Base-by-base conservation (phyloP, 1,140 invertebrate species). In the Drosophila sulfurigaster region DNA sequence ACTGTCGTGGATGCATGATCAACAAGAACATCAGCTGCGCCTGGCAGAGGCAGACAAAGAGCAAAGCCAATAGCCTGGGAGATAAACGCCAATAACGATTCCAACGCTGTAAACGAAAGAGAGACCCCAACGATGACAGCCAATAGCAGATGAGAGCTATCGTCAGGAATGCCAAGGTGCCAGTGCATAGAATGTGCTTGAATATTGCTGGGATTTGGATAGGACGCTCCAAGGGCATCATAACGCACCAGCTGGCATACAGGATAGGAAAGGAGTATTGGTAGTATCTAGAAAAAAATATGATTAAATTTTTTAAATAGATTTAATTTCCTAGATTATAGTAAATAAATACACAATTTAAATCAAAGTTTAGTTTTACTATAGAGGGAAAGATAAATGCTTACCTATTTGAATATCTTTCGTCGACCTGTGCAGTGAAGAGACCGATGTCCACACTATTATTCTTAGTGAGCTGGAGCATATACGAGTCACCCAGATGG, bases 21-120 rank as follows among this genome's bases (percentile, higher is more conserved):
- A 88, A 30, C 6, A 81, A 32, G 5, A 81, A 78, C 0, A 69
- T 41, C n/a, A 89, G 15, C 16, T 89, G 80, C 1, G 80, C 85
- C 6, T 56, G 58, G 25, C 70, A 79, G 8, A 32, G 48, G 13
- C 66, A 68, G 1, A 75, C 1, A 4, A 83, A 7, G 1, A 78
- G 13, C 7, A 78, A 3, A 3, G 25, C 5, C 5, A 81, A 20
- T 0, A 79, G 6, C 10, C 35, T 5, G 0, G 51, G 41, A 4
- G 15, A 10, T 1, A 65, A 30, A 3, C 16, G 48, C n/a, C 62
- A 16, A 6, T 10, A 15, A 4, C 25, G 54, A 32, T 54, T 52
- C 38, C 67, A 57, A 25, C 0, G 0, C 11, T 0, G 54, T 25
- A 7, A 83, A 5, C 30, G 5, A 1, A 32, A 64, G 5, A 8